These are phyloP conservation scores for Fregata magnificens DNA, from an alignment of 2,113 vertebrate species.

Conservation along the genomic window DNA sequence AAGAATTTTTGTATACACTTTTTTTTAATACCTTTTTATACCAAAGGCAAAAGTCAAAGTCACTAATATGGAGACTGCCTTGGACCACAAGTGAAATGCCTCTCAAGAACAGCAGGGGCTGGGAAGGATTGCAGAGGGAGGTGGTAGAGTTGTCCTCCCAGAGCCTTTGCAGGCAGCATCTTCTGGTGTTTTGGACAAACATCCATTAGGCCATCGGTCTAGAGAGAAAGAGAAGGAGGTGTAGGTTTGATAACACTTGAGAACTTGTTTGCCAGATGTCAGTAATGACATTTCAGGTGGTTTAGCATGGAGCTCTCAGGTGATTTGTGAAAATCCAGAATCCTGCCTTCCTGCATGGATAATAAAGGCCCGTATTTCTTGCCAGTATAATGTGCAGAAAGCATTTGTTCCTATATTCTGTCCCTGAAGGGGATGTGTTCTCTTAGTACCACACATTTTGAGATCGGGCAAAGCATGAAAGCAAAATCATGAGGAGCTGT, in stretches of 20 bases:
- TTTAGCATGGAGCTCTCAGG: background rate
- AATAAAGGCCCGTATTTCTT: background rate
- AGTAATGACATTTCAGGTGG: background rate
- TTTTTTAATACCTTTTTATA: background rate
- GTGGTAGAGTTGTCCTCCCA: background rate
- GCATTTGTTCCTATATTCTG: background rate
- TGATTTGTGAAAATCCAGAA: background rate
- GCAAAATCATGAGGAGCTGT: background rate
- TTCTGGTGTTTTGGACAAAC: background rate
- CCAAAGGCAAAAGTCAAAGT: background rate
- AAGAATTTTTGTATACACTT: background rate
- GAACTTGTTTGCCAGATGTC: background rate
- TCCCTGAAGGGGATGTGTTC: background rate
- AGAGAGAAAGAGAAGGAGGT: background rate
- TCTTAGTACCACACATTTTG: background rate
- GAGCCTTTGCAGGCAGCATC: background rate
- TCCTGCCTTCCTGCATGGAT: background rate
- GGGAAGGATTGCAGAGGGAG: background rate
- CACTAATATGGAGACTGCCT: background rate
- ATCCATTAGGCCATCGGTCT: background rate
- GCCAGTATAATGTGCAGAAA: background rate
- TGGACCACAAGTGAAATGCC: background rate
- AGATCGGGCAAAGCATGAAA: slow-evolving; percentile 29
- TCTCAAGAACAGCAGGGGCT: background rate
- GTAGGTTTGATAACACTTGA: background rate